Conservation (phyloP, 2,888 invertebrate genomes). For the Volucella zonaria region DNA sequence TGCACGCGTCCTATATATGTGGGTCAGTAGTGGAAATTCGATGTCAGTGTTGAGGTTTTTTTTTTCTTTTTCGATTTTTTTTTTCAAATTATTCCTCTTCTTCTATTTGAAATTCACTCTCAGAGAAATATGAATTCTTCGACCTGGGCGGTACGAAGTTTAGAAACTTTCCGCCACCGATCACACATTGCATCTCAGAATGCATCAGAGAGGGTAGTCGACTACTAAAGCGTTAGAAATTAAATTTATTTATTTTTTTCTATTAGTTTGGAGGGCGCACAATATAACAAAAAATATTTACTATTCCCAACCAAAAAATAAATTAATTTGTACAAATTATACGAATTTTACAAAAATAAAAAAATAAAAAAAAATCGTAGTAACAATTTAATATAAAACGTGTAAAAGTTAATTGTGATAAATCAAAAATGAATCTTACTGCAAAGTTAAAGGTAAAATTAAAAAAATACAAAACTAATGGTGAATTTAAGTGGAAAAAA, state of each 20-base stretch:
- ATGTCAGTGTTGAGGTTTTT: slow-evolving; percentile 69
- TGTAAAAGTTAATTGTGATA: background rate
- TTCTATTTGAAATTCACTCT: slow-evolving; percentile 23
- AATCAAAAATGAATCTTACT: slow-evolving; percentile 21
- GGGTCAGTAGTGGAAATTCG: slow-evolving; percentile 80
- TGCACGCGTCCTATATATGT: slow-evolving; percentile 76
- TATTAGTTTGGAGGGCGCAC: slow-evolving; percentile 43
- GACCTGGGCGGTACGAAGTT: slow-evolving; percentile 62
- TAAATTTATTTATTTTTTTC: slow-evolving; percentile 18
- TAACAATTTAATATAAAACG: background rate
- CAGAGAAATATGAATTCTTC: slow-evolving; percentile 49
- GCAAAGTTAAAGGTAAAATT: slow-evolving; percentile 50
- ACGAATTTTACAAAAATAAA: background rate
- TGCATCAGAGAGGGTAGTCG: slow-evolving; percentile 76
- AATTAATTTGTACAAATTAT: background rate
- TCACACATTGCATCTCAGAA: slow-evolving; percentile 79
- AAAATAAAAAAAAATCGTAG: background rate
- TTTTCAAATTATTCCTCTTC: slow-evolving; percentile 9
- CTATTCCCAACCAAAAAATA: slow-evolving; percentile 5
- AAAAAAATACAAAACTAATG: background rate
- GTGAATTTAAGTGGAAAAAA: background rate
- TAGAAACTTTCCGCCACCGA: slow-evolving; percentile 64
- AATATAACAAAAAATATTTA: slow-evolving; percentile 23
- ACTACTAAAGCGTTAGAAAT: slow-evolving; percentile 62
- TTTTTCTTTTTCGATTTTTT: slow-evolving; percentile 24